Percentiles rank a stretch among this genome's conserved stretches.
These are phyloP conservation scores for Campylomormyrus numenius DNA, from an alignment of 2,113 vertebrate species.

Conservation along the genomic window DNA sequence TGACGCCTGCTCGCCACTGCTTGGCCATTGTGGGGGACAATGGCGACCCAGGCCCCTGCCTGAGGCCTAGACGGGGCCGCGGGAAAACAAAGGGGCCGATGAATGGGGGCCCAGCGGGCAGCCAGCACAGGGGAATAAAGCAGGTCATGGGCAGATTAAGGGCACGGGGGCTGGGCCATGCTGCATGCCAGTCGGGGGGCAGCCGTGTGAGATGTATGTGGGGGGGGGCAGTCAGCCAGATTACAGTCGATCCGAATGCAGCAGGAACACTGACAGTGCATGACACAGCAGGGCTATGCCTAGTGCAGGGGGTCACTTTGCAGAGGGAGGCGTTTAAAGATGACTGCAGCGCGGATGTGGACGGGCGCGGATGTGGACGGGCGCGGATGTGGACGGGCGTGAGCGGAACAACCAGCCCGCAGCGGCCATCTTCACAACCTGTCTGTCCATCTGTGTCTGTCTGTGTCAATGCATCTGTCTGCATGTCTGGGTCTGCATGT, in stretches of 20 bases:
- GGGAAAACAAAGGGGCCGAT: constrained; percentile 41
- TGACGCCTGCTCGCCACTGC: constrained; percentile 56
- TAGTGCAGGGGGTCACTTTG: background rate
- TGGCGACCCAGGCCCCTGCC: constrained; percentile 63
- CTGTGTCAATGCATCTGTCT: background rate
- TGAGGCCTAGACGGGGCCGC: constrained; percentile 57
- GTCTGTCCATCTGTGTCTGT: background rate
- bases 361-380: background rate
- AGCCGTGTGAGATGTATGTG: constrained; percentile 17
- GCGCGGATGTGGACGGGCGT: background rate
- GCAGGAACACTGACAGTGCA: constrained; percentile 28
- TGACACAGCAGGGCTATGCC: background rate
- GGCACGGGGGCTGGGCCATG: constrained; percentile 26
- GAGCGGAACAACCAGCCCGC: background rate
- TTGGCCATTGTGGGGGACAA: constrained; percentile 63
- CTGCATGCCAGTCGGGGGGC: constrained; percentile 27
- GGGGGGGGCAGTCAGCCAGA: constrained; percentile 45
- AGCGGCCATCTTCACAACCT: background rate
- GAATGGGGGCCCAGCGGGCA: constrained; percentile 49
- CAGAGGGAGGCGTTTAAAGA: background rate
- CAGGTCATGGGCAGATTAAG: constrained; percentile 69
- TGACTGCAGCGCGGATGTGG: background rate
- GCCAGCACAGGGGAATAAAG: constrained; percentile 51
- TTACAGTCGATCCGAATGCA: constrained; percentile 27
- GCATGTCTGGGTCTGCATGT: background rate